phyloP scores from a whole-genome alignment of 2,113 vertebrate genomes.

The Hippoglossus stenolepis region DNA sequence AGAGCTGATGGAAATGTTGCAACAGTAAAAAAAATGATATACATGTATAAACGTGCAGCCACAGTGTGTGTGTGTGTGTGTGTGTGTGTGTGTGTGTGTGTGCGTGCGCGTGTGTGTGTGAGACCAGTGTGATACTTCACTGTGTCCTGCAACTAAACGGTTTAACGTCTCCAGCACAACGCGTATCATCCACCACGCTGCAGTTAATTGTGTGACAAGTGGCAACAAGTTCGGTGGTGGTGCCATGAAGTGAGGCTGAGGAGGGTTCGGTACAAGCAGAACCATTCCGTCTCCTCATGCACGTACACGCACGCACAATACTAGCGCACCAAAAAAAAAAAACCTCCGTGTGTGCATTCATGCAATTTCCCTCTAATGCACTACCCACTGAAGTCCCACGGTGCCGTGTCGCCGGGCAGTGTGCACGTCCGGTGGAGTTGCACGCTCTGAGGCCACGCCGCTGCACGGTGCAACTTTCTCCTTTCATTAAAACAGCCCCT shows the following conservation, averaged over 20 bases:
- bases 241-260: neutral
- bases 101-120: too few relatives aligned
- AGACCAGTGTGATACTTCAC: neutral
- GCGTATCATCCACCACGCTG: neutral
- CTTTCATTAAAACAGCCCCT: slow-evolving; percentile 23
- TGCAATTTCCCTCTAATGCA: slow-evolving; percentile 2
- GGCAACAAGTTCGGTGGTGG: slow-evolving; percentile 70
- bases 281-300: too few relatives aligned
- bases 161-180: too few relatives aligned
- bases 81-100: too few relatives aligned
- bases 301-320: neutral
- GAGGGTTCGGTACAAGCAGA: neutral
- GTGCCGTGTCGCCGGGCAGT: neutral
- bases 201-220: slow-evolving; percentile 54
- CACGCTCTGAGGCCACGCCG: neutral
- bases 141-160: neutral
- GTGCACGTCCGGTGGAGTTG: slow-evolving; percentile 24
- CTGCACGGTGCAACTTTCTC: slow-evolving; percentile 62
- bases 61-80: too few relatives aligned
- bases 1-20: neutral
- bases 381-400: slow-evolving; percentile 7
- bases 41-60: neutral
- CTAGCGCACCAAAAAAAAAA: neutral
- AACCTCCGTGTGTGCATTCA: neutral
- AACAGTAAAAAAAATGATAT: neutral